A percentile compares a stretch with the other conserved stretches of the same genome.
phyloP scores from a whole-genome alignment of 1,140 invertebrate species.

The Papilio dardanus region DNA sequence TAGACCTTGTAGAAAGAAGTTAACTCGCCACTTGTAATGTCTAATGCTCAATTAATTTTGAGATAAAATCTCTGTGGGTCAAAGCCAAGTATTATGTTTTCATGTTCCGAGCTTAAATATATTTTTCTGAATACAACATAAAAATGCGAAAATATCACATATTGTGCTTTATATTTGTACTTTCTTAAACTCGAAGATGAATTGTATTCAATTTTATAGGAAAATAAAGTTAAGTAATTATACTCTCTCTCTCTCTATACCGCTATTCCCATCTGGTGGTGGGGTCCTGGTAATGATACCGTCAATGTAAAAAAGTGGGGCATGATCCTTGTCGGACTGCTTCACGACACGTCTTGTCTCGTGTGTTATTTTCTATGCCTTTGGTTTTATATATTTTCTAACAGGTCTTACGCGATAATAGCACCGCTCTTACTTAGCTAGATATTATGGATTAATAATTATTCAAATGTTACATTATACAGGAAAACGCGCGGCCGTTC shows the following conservation, averaged over 20 bases:
- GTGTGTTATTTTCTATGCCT: not conserved
- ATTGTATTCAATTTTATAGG: not conserved
- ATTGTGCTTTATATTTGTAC: not conserved
- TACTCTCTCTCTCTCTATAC: too few relatives aligned
- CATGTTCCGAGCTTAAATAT: slow-evolving; percentile 39
- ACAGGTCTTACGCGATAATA: not conserved
- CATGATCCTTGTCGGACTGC: not conserved
- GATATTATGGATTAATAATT: not conserved
- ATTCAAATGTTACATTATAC: not conserved
- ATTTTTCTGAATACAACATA: not conserved
- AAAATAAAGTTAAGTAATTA: not conserved
- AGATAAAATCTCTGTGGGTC: slow-evolving; percentile 71
- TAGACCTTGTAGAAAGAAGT: slow-evolving; percentile 57
- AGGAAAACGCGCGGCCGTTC: slow-evolving; percentile 47
- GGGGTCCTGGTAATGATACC: too few relatives aligned
- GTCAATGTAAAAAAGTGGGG: not conserved
- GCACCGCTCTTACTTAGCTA: not conserved
- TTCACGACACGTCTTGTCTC: not conserved
- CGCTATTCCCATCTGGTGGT: too few relatives aligned
- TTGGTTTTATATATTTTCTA: not conserved
- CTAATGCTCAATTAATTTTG: slow-evolving; percentile 55
- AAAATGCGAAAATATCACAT: not conserved
- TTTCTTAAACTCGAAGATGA: not conserved
- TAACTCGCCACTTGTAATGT: slow-evolving; percentile 46
- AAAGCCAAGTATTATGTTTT: slow-evolving; percentile 51